These are phyloP conservation scores for Listronotus bonariensis DNA, from an alignment of 1,140 invertebrate genomes.

Conservation along the genomic window DNA sequence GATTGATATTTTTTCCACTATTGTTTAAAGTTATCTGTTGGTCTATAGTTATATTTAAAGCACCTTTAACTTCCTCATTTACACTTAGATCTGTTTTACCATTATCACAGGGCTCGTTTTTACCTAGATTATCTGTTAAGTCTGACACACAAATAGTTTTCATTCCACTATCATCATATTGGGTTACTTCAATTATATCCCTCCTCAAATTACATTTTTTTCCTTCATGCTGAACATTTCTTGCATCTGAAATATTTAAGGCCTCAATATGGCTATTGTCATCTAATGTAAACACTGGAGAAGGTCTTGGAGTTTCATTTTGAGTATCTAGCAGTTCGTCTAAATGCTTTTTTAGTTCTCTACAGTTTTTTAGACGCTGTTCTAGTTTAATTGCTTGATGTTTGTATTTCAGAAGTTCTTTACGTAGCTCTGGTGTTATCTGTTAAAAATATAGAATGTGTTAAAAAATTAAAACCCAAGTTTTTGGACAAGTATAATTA, in stretches of 20 bases:
- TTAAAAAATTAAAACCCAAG: too few relatives aligned
- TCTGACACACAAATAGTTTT: constrained; percentile 32
- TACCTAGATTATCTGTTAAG: constrained; percentile 2
- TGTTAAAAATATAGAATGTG: constrained; percentile 34
- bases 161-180: constrained; percentile 37
- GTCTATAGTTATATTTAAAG: constrained; percentile 11
- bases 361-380: constrained; percentile 40
- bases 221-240: constrained; percentile 15
- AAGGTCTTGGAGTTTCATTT: constrained; percentile 3
- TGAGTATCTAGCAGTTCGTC: constrained; percentile 35
- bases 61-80: not conserved
- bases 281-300: constrained; percentile 26
- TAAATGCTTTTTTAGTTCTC: constrained; percentile 34
- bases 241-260: constrained; percentile 17
- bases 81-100: constrained; percentile 14
- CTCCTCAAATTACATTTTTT: constrained; percentile 20
- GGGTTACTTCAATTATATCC: constrained; percentile 40
- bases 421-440: constrained; percentile 46
- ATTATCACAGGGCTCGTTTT: not conserved
- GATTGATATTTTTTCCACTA: not conserved
- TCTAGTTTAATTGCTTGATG: constrained; percentile 51
- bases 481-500: too few relatives aligned
- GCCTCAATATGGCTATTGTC: constrained; percentile 33
- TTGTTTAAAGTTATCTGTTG: not conserved
- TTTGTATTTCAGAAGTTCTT: constrained; percentile 50